Evolutionary conservation across 2,888 invertebrate species (phyloP), one percentile per base, ranked within the genome.

Genomic region (Parascotia fuliginaria): DNA sequence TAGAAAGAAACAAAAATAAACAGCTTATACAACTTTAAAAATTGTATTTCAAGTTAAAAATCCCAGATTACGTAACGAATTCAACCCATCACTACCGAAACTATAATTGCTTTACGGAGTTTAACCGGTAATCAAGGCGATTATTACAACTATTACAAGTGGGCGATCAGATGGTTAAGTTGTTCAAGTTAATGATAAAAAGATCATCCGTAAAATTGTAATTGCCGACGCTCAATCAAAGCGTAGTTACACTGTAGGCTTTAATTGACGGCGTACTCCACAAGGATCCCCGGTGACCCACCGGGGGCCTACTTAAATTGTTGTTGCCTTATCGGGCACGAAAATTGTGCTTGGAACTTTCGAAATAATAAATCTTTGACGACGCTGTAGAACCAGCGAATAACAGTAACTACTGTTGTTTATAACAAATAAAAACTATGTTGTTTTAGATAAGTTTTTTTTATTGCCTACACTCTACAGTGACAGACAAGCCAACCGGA

Each of bases 301-400:
- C 32, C 54, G 48, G 61, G 70, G 65, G 63, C 62, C 63, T 65
- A 63, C 65, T 73, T 74, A 68, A 73, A 71, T n/a, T n/a, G n/a
- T 67, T 60, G 57, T 62, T 66, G 61, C 75, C 78, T 79, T 82
- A 85, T 83, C 76, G 67, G 69, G 75, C 70, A 70, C 65, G 67
- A 73, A 60, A 76, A 70, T 67, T 67, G 69, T 69, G 60, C 61
- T 70, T 66, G 65, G 44, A 68, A 73, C 77, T 86, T 87, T 82
- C 78, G 75, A 78, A 81, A 79, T 66, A 71, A 81, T 86, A 82
- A 80, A 79, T 84, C 75, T 67, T 68, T 29, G 37, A 40, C 44
- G 62, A 43, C 69, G 75, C 72, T 65, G 67, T 55, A 47, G 60
- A 67, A 63, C 29, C 3, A 39, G 65, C 58, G 65, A 54, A 64